Base-by-base conservation (phyloP, 2,797 vertebrate species). In the Buphagus erythrorhynchus region DNA sequence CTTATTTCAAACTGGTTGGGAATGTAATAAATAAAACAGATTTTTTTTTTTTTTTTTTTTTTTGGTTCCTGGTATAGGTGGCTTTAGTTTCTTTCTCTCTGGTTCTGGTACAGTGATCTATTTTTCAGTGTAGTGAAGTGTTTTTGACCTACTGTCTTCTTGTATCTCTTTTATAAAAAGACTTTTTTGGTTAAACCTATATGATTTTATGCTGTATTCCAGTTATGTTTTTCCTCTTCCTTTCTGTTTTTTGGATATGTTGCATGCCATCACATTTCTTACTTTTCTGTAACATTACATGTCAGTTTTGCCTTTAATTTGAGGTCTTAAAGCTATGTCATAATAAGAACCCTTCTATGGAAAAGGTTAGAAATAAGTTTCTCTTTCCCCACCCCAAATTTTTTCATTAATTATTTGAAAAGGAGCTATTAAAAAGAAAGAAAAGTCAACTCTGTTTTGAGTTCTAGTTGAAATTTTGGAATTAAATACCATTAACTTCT, bases 301-400 rank as follows among this genome's bases (percentile, higher is more conserved):
- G 76, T 79, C 22, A 69, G 57, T 88, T 88, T 91, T 88, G 10
- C 24, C 28, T 90, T 86, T 72, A 88, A 55, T 83, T 72, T 52
- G 42, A 59, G 76, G 6, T 24, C 15, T 74, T 67, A 77, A 82
- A 79, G 7, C 16, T 71, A 8, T 45, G 7, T 38, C 16, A 31
- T 72, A 66, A 20, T 51, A 95, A 59, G 40, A 77, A 43, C 2
- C 2, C 0, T 6, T 1, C 5, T 46, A 9, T 40, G 18, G 52
- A 86, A 82, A 92, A 82, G 3, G 42, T 8, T 48, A 66, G 48
- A 69, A 81, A 59, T 29, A 49, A 6, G 0, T 58, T 81, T 86
- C 1, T 69, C 13, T 89, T 54, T 3, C n/a, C 5, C 3, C 2
- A 26, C 11, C 1, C 3, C 6, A 12, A 0, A 10, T 59, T 20